These are phyloP conservation scores for Chaenodraco wilsoni DNA, from an alignment of 2,797 vertebrate species.

Conservation along the genomic window DNA sequence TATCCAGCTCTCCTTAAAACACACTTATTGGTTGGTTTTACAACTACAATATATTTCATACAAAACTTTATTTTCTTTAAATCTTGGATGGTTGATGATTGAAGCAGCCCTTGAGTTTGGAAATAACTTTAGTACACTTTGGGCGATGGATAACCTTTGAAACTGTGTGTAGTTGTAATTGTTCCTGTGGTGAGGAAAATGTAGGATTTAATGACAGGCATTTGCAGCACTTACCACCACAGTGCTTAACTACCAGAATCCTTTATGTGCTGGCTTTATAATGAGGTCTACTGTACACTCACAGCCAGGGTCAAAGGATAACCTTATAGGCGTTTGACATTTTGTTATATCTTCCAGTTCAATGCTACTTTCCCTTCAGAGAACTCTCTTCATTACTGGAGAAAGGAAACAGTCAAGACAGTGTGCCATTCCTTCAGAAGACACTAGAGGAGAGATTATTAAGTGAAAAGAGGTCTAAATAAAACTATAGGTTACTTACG, in stretches of 20 bases:
- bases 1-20: not conserved
- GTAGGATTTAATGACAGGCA: conserved; percentile 1
- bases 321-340: not conserved
- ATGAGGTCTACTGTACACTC: not conserved
- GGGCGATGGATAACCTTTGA: not conserved
- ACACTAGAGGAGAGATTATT: conserved; percentile 25
- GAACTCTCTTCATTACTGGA: not conserved
- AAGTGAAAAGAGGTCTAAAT: conserved; percentile 43
- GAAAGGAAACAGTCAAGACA: conserved; percentile 13
- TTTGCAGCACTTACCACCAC: not conserved
- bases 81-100: not conserved
- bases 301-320: not conserved
- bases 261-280: not conserved
- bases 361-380: not conserved
- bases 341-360: conserved; percentile 10
- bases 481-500: conserved; percentile 15
- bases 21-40: not conserved
- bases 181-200: conserved; percentile 7
- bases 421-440: not conserved
- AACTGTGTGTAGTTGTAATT: not conserved
- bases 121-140: not conserved
- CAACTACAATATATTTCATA: not conserved
- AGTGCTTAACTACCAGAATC: not conserved
- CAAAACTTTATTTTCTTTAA: not conserved
- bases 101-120: not conserved